Evolutionary conservation across 2,888 invertebrate species (phyloP), one percentile per base, ranked within the genome.

Genomic region (Agonopterix arenella): DNA sequence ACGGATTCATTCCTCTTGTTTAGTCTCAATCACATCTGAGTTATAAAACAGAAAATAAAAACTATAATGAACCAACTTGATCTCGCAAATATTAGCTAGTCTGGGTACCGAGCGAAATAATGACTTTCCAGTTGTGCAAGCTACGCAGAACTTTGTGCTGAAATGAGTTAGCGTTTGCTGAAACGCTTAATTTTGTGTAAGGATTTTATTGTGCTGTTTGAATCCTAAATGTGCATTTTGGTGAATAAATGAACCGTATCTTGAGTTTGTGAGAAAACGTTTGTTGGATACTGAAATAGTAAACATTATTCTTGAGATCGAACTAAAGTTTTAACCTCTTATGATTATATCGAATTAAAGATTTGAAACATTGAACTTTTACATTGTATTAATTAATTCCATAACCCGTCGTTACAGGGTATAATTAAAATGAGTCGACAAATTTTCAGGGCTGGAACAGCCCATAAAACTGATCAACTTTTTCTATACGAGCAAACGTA

Each of bases 41-140:
- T 67, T 67, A 75, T 82, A 80, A 81, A 84, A 77, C 59, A 63
- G 71, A 73, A 78, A 80, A 82, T 81, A 81, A 83, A 81, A 82
- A 74, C 76, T 70, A 70, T 80, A 83, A 83, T 83, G 80, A 82
- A 69, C 66, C 59, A 75, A 83, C 70, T 83, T 76, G 69, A 73
- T 79, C 70, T 73, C 63, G 68, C 73, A 79, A 83, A 84, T 81
- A 80, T 85, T 82, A 76, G 71, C 73, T 68, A 64, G 79, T 76
- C 76, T 77, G 70, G 64, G 67, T 68, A 53, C 55, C 48, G 48
- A 44, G 52, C 63, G 59, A 59, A 71, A 68, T 76, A 74, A 76
- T 76, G 71, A 68, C 62, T 61, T 28, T 50, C 48, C 60, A 55
- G 67, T 63, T 67, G 56, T 55, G 61, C 61, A 52, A 62, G 64